A percentile compares a stretch with the other conserved stretches of the same genome.
Evolutionary conservation across 2,888 invertebrate species (phyloP).

Genomic region (Drosophila macrospina): DNA sequence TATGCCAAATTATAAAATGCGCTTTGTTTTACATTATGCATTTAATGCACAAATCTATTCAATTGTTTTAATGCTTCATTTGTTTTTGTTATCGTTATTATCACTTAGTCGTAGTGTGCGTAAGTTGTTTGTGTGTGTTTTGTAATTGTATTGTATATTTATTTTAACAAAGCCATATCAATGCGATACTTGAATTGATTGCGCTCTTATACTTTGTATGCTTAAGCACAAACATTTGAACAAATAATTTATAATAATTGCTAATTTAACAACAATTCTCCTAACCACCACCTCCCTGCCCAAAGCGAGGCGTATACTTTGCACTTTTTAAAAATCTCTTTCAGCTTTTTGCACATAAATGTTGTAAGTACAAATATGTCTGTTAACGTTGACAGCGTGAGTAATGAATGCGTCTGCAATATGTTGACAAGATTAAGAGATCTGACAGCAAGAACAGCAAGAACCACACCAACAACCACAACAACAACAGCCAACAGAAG

Average conservation of each 20-base stretch:
- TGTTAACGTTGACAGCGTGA: conserved; percentile 57
- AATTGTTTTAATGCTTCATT: conserved; percentile 72
- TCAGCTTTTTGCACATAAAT: conserved; percentile 7
- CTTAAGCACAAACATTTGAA: conserved; percentile 48
- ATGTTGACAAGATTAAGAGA: conserved; percentile 36
- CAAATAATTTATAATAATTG: conserved; percentile 71
- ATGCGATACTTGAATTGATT: conserved; percentile 51
- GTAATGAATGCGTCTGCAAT: conserved; percentile 50
- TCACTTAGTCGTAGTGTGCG: conserved; percentile 40
- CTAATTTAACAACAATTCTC: conserved; percentile 77
- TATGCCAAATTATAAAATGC: conserved; percentile 69
- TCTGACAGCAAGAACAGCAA: conserved; percentile 39
- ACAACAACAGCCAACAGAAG: conserved; percentile 26
- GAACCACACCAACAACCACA: conserved; percentile 20
- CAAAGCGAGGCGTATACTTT: conserved; percentile 51
- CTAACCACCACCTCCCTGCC: conserved; percentile 54
- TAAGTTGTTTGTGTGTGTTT: conserved; percentile 83
- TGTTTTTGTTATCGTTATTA: conserved; percentile 16
- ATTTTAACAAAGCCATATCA: conserved; percentile 48
- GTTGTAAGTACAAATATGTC: conserved; percentile 45
- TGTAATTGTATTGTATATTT: conserved; percentile 49
- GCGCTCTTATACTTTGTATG: conserved; percentile 37
- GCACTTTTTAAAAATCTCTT: conserved; percentile 42
- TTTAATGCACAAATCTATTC: conserved; percentile 63
- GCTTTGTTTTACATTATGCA: conserved; percentile 76